Evolutionary conservation across 2,888 invertebrate genomes (phyloP), one percentile per base, ranked within the genome.

Genomic region (Beris morrisii): DNA sequence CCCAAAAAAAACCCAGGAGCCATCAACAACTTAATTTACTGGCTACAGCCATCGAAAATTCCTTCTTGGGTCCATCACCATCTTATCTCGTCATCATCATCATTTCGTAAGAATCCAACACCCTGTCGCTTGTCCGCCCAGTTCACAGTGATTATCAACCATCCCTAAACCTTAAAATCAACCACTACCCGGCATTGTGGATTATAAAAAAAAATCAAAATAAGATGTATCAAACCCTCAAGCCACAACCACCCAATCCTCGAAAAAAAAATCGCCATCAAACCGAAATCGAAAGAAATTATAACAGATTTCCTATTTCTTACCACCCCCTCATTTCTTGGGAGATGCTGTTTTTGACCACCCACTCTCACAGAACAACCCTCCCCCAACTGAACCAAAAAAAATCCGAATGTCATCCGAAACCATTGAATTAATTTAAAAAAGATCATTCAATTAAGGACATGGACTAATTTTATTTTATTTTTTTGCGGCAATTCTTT

Each of bases 361-460:
- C 38, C 38, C 9, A 48, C 13, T 53, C 4, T 53, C 6, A 38
- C 38, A 38, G 22, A 22, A 22, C 22, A 22, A 22, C 22, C 22
- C 22, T 22, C 22, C 38, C 38, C 38, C 38, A 38, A 9, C 38
- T 9, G 22, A 22, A 38, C 2, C 38, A 38, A 44, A 13, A 55
- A 55, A 31, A 12, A 50, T 44, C 55, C 64, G 54, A 63, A 67
- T 65, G 65, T 66, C 66, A 66, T 64, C 59, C 53, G 57, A 69
- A 69, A 67, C 68, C 64, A 69, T 70, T 70, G 69, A 71, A 71
- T 71, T 71, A 70, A 70, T 71, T 71, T 69, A 65, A 71, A 69
- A 71, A 71, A 71, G 71, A 71, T 71, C 71, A 71, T 71, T 71
- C 71, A 71, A 71, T 71, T 71, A 71, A 70, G 71, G 54, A 64